Evolutionary conservation across 2,113 vertebrate genomes (phyloP).

Genomic region (Grantiella picta): DNA sequence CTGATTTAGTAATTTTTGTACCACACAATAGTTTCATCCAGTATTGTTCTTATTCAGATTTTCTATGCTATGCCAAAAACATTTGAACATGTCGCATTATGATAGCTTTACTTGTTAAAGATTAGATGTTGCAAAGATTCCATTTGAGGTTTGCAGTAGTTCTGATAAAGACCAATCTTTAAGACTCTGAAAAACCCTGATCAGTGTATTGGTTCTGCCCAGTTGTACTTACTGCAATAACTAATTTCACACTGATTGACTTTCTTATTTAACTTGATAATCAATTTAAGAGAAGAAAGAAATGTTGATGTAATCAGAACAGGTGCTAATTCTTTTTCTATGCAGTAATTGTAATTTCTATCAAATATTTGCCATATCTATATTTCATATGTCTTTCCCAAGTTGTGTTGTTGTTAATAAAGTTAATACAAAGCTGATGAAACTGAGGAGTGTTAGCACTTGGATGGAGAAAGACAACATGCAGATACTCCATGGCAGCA

Average conservation of each 20-base stretch:
- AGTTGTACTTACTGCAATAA: not conserved
- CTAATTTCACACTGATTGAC: not conserved
- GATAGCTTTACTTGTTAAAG: not conserved
- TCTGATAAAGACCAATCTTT: not conserved
- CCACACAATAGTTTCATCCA: not conserved
- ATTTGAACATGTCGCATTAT: not conserved
- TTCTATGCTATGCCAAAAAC: not conserved
- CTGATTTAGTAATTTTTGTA: not conserved
- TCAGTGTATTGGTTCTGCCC: not conserved
- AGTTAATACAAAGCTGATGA: not conserved
- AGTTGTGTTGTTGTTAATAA: not conserved
- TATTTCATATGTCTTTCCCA: not conserved
- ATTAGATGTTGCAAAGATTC: not conserved
- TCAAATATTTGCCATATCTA: not conserved
- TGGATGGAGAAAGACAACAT: not conserved
- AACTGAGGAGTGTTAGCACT: not conserved
- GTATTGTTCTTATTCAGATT: not conserved
- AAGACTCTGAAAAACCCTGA: not conserved
- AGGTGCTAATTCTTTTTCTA: not conserved
- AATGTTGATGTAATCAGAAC: not conserved
- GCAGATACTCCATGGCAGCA: not conserved
- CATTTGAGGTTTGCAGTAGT: not conserved
- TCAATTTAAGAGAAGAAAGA: not conserved
- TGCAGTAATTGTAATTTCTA: not conserved
- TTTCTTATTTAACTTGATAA: not conserved